These are phyloP conservation scores for Nanorana parkeri DNA, from an alignment of 2,113 vertebrate species.

Conservation along the genomic window DNA sequence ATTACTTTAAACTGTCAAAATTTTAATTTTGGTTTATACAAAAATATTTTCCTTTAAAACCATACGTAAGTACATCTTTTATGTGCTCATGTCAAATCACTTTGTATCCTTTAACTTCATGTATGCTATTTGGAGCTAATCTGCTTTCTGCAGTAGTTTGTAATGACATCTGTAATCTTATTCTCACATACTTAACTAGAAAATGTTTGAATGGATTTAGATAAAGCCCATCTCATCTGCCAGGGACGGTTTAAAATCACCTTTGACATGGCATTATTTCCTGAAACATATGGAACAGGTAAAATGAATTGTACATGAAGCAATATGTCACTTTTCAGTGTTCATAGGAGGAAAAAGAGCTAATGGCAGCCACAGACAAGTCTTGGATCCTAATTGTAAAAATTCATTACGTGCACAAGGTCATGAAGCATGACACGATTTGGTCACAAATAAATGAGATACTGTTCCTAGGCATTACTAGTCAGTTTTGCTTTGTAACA, in stretches of 20 bases:
- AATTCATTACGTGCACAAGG: constrained; percentile 46
- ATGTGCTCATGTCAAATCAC: no score
- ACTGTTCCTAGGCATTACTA: constrained; percentile 27
- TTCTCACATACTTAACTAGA: constrained; percentile 19
- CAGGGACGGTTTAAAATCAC: constrained; percentile 40
- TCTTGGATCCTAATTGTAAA: constrained; percentile 26
- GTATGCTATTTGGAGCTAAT: not conserved
- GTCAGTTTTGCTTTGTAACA: constrained; percentile 27
- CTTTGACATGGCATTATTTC: constrained; percentile 38
- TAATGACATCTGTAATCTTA: constrained; percentile 24
- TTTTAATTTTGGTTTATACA: no score
- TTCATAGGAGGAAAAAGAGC: constrained; percentile 8
- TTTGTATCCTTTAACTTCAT: no score
- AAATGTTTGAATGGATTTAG: constrained; percentile 41
- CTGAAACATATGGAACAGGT: constrained; percentile 15
- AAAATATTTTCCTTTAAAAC: no score
- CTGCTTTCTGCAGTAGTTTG: constrained; percentile 17
- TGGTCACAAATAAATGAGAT: constrained; percentile 45
- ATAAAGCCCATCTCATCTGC: constrained; percentile 33
- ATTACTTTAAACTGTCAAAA: no score
- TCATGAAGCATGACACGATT: constrained; percentile 46
- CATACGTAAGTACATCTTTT: no score
- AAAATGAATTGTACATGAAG: constrained; percentile 19
- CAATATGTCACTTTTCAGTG: constrained; percentile 42
- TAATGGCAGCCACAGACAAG: not conserved